Conservation (phyloP, 2,888 invertebrate species). For the Trichogramma dendrolimi region DNA sequence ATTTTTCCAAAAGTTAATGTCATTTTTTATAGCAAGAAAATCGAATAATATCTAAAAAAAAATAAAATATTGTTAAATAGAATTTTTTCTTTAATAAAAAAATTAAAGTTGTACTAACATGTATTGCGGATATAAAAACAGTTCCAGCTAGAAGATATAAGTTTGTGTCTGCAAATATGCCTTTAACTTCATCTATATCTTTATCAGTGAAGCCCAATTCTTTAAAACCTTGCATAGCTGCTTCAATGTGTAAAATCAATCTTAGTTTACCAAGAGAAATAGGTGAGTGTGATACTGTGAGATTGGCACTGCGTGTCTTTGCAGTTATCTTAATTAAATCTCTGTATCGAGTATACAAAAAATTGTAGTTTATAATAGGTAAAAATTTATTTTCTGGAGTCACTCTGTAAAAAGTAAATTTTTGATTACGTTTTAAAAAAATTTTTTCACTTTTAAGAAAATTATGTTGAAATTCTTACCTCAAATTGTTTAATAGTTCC, state of each 20-base stretch:
- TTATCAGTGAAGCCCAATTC: constrained; percentile 84
- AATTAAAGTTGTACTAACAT: constrained; percentile 64
- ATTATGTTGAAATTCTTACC: constrained; percentile 47
- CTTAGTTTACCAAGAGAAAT: constrained; percentile 75
- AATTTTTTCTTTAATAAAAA: neutral
- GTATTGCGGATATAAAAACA: constrained; percentile 83
- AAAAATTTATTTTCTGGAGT: constrained; percentile 55
- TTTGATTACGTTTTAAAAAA: constrained; percentile 7
- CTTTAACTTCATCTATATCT: constrained; percentile 94
- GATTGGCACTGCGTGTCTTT: constrained; percentile 60
- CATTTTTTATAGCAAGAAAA: constrained; percentile 96
- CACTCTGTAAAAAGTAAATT: constrained; percentile 53
- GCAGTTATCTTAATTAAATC: constrained; percentile 68
- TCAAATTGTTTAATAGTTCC: constrained; percentile 63
- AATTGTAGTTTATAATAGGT: constrained; percentile 80
- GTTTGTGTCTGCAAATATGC: constrained; percentile 94
- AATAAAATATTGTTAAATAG: neutral
- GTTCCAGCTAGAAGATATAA: constrained; percentile 86
- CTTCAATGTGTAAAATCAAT: constrained; percentile 72
- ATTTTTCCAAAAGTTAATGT: constrained; percentile 89
- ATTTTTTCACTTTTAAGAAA: neutral
- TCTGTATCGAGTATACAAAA: constrained; percentile 72
- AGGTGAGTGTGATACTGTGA: constrained; percentile 70
- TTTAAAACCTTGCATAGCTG: constrained; percentile 67
- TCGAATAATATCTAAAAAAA: constrained; percentile 83